phyloP scores from a whole-genome alignment of 2,888 invertebrate genomes.

The Nymphalis urticae region DNA sequence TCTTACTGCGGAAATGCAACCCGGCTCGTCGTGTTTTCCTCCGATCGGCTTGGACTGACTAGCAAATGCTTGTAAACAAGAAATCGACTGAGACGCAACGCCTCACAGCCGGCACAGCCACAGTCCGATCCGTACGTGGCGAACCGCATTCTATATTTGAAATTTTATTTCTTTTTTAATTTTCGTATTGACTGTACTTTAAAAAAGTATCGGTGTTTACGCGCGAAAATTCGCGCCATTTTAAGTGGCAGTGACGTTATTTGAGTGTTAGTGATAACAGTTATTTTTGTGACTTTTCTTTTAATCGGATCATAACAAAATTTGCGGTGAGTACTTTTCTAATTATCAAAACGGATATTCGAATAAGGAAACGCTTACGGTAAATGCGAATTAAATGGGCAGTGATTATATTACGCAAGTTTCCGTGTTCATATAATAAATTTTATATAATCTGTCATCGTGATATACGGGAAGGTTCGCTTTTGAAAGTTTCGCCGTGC shows the following conservation, averaged over 20 bases:
- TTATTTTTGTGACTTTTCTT: slow-evolving; percentile 55
- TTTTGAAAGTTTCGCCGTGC: slow-evolving; percentile 39
- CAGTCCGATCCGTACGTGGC: slow-evolving; percentile 71
- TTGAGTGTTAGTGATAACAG: slow-evolving; percentile 46
- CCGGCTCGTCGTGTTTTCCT: slow-evolving; percentile 57
- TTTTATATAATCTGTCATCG: slow-evolving; percentile 49
- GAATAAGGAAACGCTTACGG: slow-evolving; percentile 29
- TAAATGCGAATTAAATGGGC: slow-evolving; percentile 28
- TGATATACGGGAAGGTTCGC: slow-evolving; percentile 48
- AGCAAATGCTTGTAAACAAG: slow-evolving; percentile 60
- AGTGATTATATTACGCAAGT: slow-evolving; percentile 47
- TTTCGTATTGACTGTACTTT: slow-evolving; percentile 11
- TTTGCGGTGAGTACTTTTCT: slow-evolving; percentile 43
- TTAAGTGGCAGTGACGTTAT: slow-evolving; percentile 60
- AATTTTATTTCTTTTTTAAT: slow-evolving; percentile 29
- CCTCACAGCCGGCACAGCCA: slow-evolving; percentile 73
- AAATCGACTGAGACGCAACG: slow-evolving; percentile 48
- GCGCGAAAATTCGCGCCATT: slow-evolving; percentile 56
- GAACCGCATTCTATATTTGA: slow-evolving; percentile 44
- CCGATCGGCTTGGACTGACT: slow-evolving; percentile 57
- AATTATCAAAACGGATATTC: slow-evolving; percentile 20
- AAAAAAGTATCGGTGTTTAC: slow-evolving; percentile 43
- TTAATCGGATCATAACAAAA: slow-evolving; percentile 42
- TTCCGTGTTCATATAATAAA: slow-evolving; percentile 46
- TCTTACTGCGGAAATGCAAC: slow-evolving; percentile 40